phyloP scores from a whole-genome alignment of 1,140 invertebrate genomes.

The Daktulosphaira vitifoliae region DNA sequence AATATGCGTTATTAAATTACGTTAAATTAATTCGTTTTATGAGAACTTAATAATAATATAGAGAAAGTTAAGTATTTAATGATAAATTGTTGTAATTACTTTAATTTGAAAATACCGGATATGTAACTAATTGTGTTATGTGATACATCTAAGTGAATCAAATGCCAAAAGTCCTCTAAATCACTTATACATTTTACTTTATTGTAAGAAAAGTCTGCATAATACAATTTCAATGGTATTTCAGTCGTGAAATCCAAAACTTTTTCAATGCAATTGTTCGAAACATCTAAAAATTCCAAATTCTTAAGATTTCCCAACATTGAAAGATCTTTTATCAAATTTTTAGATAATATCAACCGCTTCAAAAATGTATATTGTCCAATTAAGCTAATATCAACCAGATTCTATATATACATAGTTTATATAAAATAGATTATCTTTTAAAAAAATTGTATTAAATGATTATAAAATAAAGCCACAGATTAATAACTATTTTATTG shows the following conservation, averaged over 20 bases:
- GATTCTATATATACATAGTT: not conserved
- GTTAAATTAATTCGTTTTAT: not conserved
- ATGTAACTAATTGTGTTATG: not conserved
- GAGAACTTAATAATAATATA: not conserved
- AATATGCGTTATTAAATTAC: not conserved
- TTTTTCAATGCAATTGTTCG: not conserved
- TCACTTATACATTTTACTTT: not conserved
- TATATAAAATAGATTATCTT: too few relatives aligned
- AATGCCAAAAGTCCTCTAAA: slow-evolving; percentile 3
- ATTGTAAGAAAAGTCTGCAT: slow-evolving; percentile 5
- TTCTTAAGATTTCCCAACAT: not conserved
- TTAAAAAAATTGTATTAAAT: too few relatives aligned
- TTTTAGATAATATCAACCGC: not conserved
- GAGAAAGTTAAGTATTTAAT: not conserved
- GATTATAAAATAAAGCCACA: too few relatives aligned
- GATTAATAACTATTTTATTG: too few relatives aligned
- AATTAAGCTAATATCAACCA: not conserved
- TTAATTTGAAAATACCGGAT: not conserved
- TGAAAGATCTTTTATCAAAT: not conserved
- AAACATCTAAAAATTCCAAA: slow-evolving; percentile 11
- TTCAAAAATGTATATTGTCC: slow-evolving; percentile 4
- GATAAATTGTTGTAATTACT: not conserved
- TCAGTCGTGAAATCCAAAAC: slow-evolving; percentile 15
- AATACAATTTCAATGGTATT: not conserved
- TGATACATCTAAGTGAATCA: slow-evolving; percentile 7